Percentiles rank a stretch among this genome's conserved stretches.
Conservation (phyloP, 2,888 invertebrate species). For the Ethmia dodecea region DNA sequence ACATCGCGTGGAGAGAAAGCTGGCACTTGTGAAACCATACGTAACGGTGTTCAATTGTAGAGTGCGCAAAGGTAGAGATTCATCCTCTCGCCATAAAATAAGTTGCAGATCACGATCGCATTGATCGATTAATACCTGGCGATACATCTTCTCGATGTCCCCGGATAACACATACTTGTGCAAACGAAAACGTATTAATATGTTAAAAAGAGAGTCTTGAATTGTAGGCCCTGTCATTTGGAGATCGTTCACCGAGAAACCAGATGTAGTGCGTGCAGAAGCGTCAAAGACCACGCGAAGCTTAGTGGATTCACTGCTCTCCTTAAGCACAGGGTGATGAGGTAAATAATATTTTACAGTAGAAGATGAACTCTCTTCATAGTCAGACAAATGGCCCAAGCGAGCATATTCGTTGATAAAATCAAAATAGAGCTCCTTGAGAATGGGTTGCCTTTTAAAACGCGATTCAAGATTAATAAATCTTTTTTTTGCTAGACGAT, state of each 20-base stretch:
- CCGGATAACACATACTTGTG: conserved; percentile 17
- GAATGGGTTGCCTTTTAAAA: conserved; percentile 4
- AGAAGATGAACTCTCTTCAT: background rate
- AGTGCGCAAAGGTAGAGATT: conserved; percentile 2
- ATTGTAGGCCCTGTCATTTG: conserved; percentile 12
- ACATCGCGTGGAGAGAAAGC: conserved; percentile 11
- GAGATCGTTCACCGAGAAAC: conserved; percentile 8
- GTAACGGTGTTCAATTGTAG: conserved; percentile 9
- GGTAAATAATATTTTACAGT: conserved; percentile 1
- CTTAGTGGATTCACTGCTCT: background rate
- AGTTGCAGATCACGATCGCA: conserved; percentile 12
- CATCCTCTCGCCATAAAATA: conserved; percentile 12
- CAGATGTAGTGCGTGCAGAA: conserved; percentile 5
- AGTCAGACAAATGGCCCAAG: conserved; percentile 1
- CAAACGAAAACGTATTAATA: conserved; percentile 13
- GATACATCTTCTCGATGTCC: conserved; percentile 20
- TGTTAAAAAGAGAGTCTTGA: conserved; percentile 12
- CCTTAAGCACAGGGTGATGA: background rate
- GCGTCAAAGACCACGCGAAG: background rate
- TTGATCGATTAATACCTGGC: conserved; percentile 2
- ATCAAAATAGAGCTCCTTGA: conserved; percentile 1
- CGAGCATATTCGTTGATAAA: conserved; percentile 3
- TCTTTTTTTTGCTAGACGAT: background rate
- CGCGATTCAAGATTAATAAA: conserved; percentile 4
- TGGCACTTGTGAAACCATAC: conserved; percentile 11